Evolutionary conservation across 2,888 invertebrate genomes (phyloP).

Genomic region (Endotricha flammealis): DNA sequence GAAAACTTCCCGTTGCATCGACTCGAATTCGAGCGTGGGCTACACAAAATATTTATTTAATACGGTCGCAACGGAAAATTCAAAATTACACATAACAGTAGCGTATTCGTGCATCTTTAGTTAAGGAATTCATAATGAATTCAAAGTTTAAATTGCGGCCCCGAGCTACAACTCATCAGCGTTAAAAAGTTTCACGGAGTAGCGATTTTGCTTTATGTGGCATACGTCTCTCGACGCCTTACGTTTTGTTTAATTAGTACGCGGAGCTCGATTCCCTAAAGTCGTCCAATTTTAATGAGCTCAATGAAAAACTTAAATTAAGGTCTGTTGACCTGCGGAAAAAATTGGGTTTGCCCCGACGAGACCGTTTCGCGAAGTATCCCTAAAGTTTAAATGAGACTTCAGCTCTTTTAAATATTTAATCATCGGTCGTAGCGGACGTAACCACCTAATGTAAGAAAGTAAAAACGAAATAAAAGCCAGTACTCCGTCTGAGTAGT

Average conservation of each 20-base stretch:
- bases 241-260: constrained; percentile 54
- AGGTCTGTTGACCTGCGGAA: constrained; percentile 15
- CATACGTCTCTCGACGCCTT: constrained; percentile 41
- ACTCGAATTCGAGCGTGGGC: constrained; percentile 24
- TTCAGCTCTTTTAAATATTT: constrained; percentile 5
- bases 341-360: constrained; percentile 7
- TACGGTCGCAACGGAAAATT: constrained; percentile 28
- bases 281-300: constrained; percentile 37
- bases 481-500: neutral
- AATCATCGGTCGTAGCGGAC: constrained; percentile 1
- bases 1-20: constrained; percentile 10
- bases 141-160: constrained; percentile 63
- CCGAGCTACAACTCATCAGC: constrained; percentile 59
- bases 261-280: constrained; percentile 32
- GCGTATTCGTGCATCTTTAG: constrained; percentile 45
- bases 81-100: constrained; percentile 42
- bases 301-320: constrained; percentile 32
- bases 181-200: constrained; percentile 55
- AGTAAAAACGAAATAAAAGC: constrained; percentile 1
- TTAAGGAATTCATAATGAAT: constrained; percentile 57
- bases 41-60: constrained; percentile 33
- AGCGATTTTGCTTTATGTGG: constrained; percentile 35
- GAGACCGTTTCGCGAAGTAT: constrained; percentile 5
- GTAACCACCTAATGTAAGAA: neutral
- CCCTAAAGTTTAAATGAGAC: constrained; percentile 7